These are phyloP conservation scores for Adineta ricciae DNA, from an alignment of 2,888 invertebrate genomes.

Conservation along the genomic window DNA sequence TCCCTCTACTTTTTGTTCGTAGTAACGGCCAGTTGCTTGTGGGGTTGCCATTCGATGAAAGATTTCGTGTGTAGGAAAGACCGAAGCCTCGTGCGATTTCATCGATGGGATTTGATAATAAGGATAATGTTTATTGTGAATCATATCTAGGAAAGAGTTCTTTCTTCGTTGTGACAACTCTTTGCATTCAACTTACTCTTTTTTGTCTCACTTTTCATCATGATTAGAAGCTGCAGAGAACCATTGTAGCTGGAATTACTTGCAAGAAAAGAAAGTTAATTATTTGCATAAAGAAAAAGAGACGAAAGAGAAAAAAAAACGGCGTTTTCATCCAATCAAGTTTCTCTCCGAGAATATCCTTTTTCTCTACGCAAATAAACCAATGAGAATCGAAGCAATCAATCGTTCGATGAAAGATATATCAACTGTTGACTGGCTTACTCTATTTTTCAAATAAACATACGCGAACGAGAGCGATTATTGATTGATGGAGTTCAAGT, in stretches of 20 bases:
- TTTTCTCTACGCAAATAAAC: not conserved
- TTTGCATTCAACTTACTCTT: not conserved
- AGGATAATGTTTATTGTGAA: not conserved
- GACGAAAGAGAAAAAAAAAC: not conserved
- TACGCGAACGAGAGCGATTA: too few species aligned
- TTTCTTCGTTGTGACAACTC: too few species aligned
- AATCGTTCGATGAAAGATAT: not conserved
- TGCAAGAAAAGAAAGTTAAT: not conserved
- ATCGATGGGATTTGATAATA: not conserved
- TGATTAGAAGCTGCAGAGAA: not conserved
- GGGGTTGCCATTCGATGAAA: not conserved
- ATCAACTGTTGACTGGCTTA: not conserved
- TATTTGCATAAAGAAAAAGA: not conserved
- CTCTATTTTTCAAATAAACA: not conserved
- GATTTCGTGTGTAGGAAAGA: not conserved
- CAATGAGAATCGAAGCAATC: not conserved
- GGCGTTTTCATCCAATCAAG: not conserved
- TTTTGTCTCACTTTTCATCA: not conserved
- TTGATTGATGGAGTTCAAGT: not conserved
- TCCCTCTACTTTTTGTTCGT: not conserved
- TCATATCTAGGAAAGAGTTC: not conserved
- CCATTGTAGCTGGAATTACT: not conserved
- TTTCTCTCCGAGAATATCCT: not conserved
- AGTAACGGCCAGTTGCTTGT: not conserved
- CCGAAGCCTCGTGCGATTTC: not conserved